Percentiles rank a stretch among this genome's conserved stretches.
Conservation (phyloP, 2,888 invertebrate species). For the Agonum fuliginosum region DNA sequence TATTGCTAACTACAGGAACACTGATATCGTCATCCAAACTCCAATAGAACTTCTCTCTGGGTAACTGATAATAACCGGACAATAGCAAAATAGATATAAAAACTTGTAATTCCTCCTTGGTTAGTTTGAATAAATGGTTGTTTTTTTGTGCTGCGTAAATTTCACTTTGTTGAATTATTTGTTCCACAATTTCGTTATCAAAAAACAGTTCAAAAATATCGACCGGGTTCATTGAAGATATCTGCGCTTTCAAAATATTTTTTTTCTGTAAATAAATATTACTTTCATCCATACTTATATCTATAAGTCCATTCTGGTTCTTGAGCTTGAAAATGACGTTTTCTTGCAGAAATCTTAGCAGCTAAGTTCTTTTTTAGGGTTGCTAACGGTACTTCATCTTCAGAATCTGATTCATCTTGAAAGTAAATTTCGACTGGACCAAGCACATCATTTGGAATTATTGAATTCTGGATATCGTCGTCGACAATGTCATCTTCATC, state of each 20-base stretch:
- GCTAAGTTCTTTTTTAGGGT: not conserved
- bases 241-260: constrained; percentile 7
- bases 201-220: constrained; percentile 22
- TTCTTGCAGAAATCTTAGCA: constrained; percentile 4
- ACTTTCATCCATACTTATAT: constrained; percentile 40
- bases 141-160: constrained; percentile 26
- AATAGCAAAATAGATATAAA: constrained; percentile 40
- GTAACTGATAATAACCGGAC: constrained; percentile 64
- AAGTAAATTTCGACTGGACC: constrained; percentile 19
- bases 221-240: not conserved
- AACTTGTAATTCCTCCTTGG: not conserved
- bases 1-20: constrained; percentile 62
- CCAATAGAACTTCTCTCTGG: constrained; percentile 64
- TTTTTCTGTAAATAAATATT: constrained; percentile 13
- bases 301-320: not conserved
- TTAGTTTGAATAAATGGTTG: constrained; percentile 1
- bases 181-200: not conserved
- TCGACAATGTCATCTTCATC: constrained; percentile 11
- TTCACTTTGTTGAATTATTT: not conserved
- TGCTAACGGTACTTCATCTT: constrained; percentile 15
- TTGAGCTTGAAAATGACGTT: constrained; percentile 39
- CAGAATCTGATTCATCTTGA: constrained; percentile 53
- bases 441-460: constrained; percentile 14
- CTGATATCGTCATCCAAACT: constrained; percentile 64
- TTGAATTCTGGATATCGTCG: not conserved